phyloP scores from a whole-genome alignment of 2,797 vertebrate species.

The Epinephelus malabaricus region DNA sequence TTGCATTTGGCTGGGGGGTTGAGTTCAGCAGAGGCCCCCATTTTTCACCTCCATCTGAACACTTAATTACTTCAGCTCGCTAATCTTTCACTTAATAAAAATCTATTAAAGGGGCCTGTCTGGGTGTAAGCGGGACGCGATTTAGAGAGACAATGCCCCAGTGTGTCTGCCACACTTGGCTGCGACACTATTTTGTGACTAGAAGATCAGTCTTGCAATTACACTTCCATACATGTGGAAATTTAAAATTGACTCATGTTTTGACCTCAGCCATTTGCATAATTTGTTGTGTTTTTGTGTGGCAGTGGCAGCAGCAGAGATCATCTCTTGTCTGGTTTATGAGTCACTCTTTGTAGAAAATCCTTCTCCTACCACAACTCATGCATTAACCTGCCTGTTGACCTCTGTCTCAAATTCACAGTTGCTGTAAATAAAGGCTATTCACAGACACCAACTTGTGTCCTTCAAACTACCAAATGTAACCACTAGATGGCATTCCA shows the following conservation, averaged over 20 bases:
- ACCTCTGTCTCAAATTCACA: conserved; percentile 29
- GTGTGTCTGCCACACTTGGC: conserved; percentile 34
- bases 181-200: conserved; percentile 14
- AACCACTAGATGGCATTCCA: conserved; percentile 81
- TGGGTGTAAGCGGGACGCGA: conserved; percentile 42
- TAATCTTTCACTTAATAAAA: conserved; percentile 73
- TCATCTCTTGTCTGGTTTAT: conserved; percentile 1
- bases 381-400: conserved; percentile 26
- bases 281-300: neutral
- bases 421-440: conserved; percentile 25
- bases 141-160: conserved; percentile 49
- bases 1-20: conserved; percentile 38
- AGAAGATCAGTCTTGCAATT: conserved; percentile 27
- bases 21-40: conserved; percentile 22
- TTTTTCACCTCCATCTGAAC: conserved; percentile 62
- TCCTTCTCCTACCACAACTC: neutral
- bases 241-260: conserved; percentile 7
- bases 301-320: neutral
- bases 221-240: conserved; percentile 21
- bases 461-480: neutral
- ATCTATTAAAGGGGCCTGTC: conserved; percentile 56
- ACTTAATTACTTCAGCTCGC: conserved; percentile 63
- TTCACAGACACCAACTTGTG: conserved; percentile 6
- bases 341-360: neutral
- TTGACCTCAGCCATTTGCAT: conserved; percentile 11